Base-by-base conservation (phyloP, 2,888 invertebrate species). In the Tanypteryx hageni region DNA sequence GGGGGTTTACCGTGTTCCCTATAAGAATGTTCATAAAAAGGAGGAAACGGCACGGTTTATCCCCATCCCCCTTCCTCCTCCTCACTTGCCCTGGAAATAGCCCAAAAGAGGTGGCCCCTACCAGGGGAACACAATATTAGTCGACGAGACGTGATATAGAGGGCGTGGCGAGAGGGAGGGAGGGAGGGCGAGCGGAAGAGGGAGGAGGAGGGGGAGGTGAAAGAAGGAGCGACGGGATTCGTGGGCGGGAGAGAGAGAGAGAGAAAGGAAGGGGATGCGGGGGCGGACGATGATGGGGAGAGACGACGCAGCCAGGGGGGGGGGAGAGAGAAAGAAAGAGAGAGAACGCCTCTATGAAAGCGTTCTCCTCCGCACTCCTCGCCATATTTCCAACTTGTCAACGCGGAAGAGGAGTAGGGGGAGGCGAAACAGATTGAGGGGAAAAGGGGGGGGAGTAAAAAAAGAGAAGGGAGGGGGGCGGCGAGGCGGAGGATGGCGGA, bases 21-120 rank as follows among this genome's bases (percentile, higher is more conserved):
- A 64, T 89, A 89, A 89, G 89, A 89, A 89, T 89, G 64, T 89
- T 89, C 89, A 89, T 89, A 89, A 64, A 89, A 89, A 11, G 76
- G 76, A 27, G 27, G 27, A 61, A 18, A 18, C 5, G 44, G 44
- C 44, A 44, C 44, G 44, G 44, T 44, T 44, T 44, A 44, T 44
- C 44, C 44, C 44, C 44, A 1, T 44, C 44, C 44, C 44, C 44
- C 44, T 44, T 5, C 5, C 44, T 5, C 44, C 44, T 5, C 5
- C 44, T 3, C 44, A 44, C 44, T 44, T 5, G 61, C 61, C 18
- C 61, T 61, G 1, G 76, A 22, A 22, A n/a, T n/a, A 3, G 44
- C 44, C 44, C 44, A 44, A 76, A 27, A 27, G 76, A 76, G 76
- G 76, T 76, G 27, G 76, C 56, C 89, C n/a, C 64, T 89, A 44